Percentiles rank a stretch among this genome's conserved stretches.
Conservation (phyloP, 2,797 vertebrate species). For the Melanotaenia pygmaea region DNA sequence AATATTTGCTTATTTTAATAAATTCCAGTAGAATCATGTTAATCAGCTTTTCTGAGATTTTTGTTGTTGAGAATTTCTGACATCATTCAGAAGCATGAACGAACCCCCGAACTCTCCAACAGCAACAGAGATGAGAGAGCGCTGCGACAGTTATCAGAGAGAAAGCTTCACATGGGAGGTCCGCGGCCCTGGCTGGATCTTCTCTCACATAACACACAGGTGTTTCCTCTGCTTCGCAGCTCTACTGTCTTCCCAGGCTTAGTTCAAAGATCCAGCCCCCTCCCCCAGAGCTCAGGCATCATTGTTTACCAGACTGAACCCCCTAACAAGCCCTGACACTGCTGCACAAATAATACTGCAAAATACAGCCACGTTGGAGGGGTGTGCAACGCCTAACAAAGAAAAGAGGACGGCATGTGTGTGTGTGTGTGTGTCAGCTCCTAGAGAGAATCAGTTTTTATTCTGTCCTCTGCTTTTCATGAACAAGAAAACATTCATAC, state of each 20-base stretch:
- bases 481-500: conserved; percentile 7
- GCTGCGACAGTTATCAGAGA: too few relatives aligned
- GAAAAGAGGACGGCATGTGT: conserved; percentile 13
- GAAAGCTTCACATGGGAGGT: neutral
- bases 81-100: too few relatives aligned
- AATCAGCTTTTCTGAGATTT: too few relatives aligned
- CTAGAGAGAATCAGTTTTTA: conserved; percentile 58
- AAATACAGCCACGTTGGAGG: conserved; percentile 29
- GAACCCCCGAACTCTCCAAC: neutral
- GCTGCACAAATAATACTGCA: conserved; percentile 1
- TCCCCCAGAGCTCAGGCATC: conserved; percentile 30
- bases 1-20: too few relatives aligned
- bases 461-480: conserved; percentile 42
- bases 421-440: conserved; percentile 56
- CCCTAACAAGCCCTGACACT: conserved; percentile 59
- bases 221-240: conserved; percentile 35
- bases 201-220: conserved; percentile 28
- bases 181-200: conserved; percentile 14
- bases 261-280: conserved; percentile 35
- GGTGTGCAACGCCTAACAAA: conserved; percentile 41
- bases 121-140: neutral
- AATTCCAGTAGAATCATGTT: too few relatives aligned
- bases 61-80: too few relatives aligned
- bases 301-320: conserved; percentile 63
- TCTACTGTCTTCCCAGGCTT: conserved; percentile 21